phyloP scores from a whole-genome alignment of 2,888 invertebrate genomes.

The Calameuta pallipes region DNA sequence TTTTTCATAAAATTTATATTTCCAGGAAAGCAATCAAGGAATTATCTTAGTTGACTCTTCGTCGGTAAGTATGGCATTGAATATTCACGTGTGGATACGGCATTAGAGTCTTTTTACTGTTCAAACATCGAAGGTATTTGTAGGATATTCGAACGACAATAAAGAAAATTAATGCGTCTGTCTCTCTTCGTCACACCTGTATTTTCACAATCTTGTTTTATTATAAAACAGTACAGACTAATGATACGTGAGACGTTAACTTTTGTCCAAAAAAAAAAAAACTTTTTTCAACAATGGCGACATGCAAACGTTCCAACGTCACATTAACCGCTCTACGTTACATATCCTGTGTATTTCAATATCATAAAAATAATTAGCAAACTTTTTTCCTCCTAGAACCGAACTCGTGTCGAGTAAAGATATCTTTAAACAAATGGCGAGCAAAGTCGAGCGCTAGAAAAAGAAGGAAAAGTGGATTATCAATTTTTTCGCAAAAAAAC shows the following conservation, averaged over 20 bases:
- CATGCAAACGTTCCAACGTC: not conserved
- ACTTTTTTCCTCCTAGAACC: not conserved
- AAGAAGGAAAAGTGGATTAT: not conserved
- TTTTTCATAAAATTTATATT: conserved; percentile 25
- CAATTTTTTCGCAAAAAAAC: not conserved
- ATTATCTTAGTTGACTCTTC: not conserved
- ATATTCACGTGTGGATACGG: not conserved
- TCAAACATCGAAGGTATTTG: not conserved
- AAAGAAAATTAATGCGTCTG: not conserved
- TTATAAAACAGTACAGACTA: conserved; percentile 45
- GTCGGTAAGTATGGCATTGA: conserved; percentile 18
- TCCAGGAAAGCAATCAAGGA: conserved; percentile 22
- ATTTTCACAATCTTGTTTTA: conserved; percentile 56
- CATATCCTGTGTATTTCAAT: not conserved
- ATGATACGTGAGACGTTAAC: conserved; percentile 36
- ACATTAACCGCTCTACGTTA: not conserved
- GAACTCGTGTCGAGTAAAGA: not conserved
- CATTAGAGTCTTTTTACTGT: not conserved
- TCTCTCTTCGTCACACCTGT: conserved; percentile 47
- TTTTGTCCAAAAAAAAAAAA: not conserved
- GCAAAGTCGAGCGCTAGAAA: not conserved
- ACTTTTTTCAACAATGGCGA: not conserved
- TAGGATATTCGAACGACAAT: not conserved
- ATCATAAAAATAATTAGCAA: not conserved
- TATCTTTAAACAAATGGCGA: not conserved